These are phyloP conservation scores for Andrena marginata DNA, from an alignment of 2,888 invertebrate species.

Conservation along the genomic window DNA sequence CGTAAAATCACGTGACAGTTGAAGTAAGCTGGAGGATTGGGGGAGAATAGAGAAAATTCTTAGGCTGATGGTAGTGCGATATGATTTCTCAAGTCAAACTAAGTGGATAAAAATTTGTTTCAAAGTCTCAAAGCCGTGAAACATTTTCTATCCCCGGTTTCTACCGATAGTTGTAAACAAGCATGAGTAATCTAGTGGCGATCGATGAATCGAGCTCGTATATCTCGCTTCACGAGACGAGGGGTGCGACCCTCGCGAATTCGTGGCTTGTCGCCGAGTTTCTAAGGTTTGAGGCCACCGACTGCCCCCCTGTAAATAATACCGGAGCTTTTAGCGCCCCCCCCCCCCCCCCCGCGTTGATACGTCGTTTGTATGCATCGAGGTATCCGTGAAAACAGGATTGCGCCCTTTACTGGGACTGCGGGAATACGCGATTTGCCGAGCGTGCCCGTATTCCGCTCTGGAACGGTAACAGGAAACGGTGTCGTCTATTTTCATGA, in stretches of 20 bases:
- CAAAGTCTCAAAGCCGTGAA: too few species aligned
- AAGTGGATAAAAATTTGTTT: too few species aligned
- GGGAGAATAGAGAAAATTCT: too few species aligned
- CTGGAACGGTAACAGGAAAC: not conserved
- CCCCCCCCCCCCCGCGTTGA: not conserved
- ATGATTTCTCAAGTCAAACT: too few species aligned
- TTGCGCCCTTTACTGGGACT: not conserved
- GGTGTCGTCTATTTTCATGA: not conserved
- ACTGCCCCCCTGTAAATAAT: slow-evolving; percentile 1
- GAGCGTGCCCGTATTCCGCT: not conserved
- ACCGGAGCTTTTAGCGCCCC: slow-evolving; percentile 3
- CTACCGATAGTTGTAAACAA: not conserved
- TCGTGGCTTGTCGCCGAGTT: slow-evolving; percentile 24
- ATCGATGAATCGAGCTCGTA: slow-evolving; percentile 10
- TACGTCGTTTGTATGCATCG: slow-evolving; percentile 34
- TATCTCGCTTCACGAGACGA: not conserved
- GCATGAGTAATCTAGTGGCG: not conserved
- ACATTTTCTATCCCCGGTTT: too few species aligned
- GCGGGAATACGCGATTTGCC: not conserved
- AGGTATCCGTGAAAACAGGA: slow-evolving; percentile 16
- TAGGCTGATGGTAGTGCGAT: too few species aligned
- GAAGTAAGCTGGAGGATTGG: too few species aligned
- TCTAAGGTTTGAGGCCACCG: slow-evolving; percentile 1
- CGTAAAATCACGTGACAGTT: too few species aligned
- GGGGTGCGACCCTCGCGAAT: slow-evolving; percentile 37